Percentiles rank a stretch among this genome's conserved stretches.
phyloP scores from a whole-genome alignment of 2,113 vertebrate genomes.

The Heteronetta atricapilla region DNA sequence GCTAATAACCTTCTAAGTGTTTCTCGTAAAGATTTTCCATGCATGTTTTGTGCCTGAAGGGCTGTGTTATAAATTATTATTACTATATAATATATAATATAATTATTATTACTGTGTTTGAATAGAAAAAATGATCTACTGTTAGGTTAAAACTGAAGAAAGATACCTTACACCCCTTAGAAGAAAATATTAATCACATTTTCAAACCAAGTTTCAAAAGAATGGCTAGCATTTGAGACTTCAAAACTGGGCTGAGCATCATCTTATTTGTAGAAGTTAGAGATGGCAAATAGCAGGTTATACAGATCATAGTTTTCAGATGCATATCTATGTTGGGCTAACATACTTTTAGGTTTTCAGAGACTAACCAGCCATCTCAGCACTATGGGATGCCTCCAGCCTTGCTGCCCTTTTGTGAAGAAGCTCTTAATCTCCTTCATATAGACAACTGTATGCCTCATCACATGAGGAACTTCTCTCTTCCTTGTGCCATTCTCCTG shows the following conservation, averaged over 20 bases:
- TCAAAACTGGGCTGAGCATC: neutral
- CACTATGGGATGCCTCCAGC: neutral
- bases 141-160: neutral
- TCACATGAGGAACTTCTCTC: neutral
- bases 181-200: neutral
- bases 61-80: neutral
- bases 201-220: neutral
- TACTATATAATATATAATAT: too few species aligned
- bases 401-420: neutral
- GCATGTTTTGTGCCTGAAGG: neutral
- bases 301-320: neutral
- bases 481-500: neutral
- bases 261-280: neutral
- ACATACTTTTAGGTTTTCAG: neutral
- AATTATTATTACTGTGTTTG: neutral
- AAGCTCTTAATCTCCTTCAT: neutral
- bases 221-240: neutral
- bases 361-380: neutral
- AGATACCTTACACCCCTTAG: neutral
- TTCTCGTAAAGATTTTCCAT: neutral
- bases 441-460: neutral
- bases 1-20: neutral
- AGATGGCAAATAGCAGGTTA: neutral
- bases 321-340: neutral
- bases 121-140: neutral